Evolutionary conservation across 1,140 invertebrate genomes (phyloP).

Genomic region (Pararge aegeria): DNA sequence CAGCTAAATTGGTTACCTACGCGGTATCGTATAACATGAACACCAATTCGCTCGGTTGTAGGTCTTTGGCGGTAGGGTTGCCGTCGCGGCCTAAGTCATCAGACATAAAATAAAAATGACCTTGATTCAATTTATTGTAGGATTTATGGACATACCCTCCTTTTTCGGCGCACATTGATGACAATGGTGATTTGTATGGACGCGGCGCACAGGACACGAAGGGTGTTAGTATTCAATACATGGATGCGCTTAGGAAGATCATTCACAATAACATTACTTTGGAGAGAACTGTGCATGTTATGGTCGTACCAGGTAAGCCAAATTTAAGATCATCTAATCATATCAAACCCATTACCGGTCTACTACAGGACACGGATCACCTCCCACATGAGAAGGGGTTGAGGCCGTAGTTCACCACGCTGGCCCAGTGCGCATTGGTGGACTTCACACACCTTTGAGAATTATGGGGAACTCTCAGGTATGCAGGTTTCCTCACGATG

Average conservation of each 20-base stretch:
- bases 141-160: conserved; percentile 87
- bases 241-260: conserved; percentile 87
- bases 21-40: no score
- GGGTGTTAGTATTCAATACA: conserved; percentile 87
- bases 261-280: conserved; percentile 80
- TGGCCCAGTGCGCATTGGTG: no score
- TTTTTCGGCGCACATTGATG: conserved; percentile 86
- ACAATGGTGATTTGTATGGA: conserved; percentile 88
- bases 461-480: no score
- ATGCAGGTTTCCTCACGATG: no score
- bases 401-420: no score
- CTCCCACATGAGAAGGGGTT: no score
- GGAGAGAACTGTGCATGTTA: conserved; percentile 85
- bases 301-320: conserved; percentile 89
- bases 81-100: no score
- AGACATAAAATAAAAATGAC: background rate
- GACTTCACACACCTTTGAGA: no score
- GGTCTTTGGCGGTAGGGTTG: no score
- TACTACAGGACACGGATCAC: no score
- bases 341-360: background rate
- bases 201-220: conserved; percentile 92
- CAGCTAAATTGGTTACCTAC: no score
- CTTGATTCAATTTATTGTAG: conserved; percentile 13
- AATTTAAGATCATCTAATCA: background rate
- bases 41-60: no score